Conservation (phyloP, 1,140 invertebrate genomes). For the Gryon sp. region DNA sequence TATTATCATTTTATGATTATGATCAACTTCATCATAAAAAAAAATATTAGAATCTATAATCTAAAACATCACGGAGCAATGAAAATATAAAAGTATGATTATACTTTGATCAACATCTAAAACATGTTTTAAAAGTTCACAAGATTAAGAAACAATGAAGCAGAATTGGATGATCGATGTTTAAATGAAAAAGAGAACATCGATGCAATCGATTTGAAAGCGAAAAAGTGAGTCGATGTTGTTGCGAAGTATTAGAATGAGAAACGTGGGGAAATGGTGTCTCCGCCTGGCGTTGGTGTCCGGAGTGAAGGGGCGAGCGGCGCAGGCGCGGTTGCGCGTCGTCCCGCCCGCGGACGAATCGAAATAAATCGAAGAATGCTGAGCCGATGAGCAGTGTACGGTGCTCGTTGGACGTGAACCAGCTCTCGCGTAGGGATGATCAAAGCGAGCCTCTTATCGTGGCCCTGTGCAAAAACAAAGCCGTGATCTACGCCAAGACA, state of each 20-base stretch:
- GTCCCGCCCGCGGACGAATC: constrained; percentile 71
- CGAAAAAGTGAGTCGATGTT: too few relatives aligned
- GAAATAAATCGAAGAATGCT: constrained; percentile 77
- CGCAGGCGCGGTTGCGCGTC: constrained; percentile 69
- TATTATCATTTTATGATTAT: too few relatives aligned
- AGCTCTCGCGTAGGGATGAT: constrained; percentile 73
- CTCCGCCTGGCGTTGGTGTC: constrained; percentile 67
- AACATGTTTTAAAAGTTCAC: too few relatives aligned
- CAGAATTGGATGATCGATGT: too few relatives aligned
- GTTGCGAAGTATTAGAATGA: too few relatives aligned
- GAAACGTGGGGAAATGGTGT: constrained; percentile 17
- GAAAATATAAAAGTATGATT: too few relatives aligned
- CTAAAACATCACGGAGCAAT: too few relatives aligned
- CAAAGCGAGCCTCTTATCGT: constrained; percentile 73
- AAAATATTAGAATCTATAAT: too few relatives aligned
- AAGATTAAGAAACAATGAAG: too few relatives aligned
- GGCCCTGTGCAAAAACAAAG: constrained; percentile 71
- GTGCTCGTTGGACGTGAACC: constrained; percentile 71
- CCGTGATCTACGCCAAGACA: constrained; percentile 70
- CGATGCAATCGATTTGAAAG: not conserved
- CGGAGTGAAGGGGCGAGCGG: constrained; percentile 61
- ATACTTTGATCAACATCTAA: too few relatives aligned
- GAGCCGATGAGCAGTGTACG: constrained; percentile 74
- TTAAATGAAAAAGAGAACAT: not conserved
- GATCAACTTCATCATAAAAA: too few relatives aligned